Conservation (phyloP, 2,888 invertebrate genomes). For the Epirrhoe alternata region DNA sequence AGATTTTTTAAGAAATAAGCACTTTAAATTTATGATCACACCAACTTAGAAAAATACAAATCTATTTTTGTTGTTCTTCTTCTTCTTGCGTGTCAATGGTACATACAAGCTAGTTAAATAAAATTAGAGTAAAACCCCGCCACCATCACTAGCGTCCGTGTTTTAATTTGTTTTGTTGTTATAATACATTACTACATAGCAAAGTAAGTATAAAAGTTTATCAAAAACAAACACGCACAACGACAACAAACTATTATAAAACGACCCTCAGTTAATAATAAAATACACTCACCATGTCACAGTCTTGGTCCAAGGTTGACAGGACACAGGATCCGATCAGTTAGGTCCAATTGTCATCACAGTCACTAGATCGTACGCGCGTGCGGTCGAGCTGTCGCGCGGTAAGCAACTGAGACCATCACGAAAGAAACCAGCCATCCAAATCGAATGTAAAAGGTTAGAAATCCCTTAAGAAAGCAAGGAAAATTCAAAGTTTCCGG, state of each 20-base stretch:
- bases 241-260: background rate
- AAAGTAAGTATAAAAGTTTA: too few relatives aligned
- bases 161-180: too few relatives aligned
- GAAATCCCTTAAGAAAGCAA: constrained; percentile 28
- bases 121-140: too few relatives aligned
- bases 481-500: constrained; percentile 13
- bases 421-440: constrained; percentile 23
- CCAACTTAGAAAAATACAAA: too few relatives aligned
- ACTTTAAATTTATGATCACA: too few relatives aligned
- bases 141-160: too few relatives aligned
- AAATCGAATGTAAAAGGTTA: constrained; percentile 16
- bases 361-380: constrained; percentile 54
- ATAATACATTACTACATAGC: too few relatives aligned
- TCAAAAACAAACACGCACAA: background rate
- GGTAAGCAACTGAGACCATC: constrained; percentile 62
- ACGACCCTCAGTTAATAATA: constrained; percentile 10
- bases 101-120: too few relatives aligned
- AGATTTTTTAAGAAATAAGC: too few relatives aligned
- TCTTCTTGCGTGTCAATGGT: too few relatives aligned
- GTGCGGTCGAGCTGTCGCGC: constrained; percentile 58
- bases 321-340: constrained; percentile 45
- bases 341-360: constrained; percentile 75
- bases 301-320: constrained; percentile 33
- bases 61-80: too few relatives aligned
- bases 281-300: constrained; percentile 43